Base-by-base conservation (phyloP, 1,140 invertebrate genomes). In the Homalodisca vitripennis region DNA sequence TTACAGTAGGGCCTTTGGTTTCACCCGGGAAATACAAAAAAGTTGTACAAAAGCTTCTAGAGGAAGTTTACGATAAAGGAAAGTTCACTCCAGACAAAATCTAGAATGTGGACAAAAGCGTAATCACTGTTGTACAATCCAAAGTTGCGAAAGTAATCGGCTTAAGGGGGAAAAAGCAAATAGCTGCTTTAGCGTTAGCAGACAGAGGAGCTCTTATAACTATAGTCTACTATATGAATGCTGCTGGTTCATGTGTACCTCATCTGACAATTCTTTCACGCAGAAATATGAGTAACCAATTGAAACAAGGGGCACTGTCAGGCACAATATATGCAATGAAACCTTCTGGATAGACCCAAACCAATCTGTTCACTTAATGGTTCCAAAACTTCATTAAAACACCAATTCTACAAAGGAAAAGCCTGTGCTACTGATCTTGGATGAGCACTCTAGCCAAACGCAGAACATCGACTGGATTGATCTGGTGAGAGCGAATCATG, bases 251-350 rank as follows among this genome's bases (percentile, higher is more conserved):
- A 63, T 60, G 60, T 27, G 71, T 83, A 17, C 80, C 81, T 27
- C 80, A 80, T 12, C 72, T 79, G 34, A 74, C 83, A 30, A 73
- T 83, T 62, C 82, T 82, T 73, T 79, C 80, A 0, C 57, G 78
- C 29, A 72, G 73, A 30, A 74, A 73, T 64, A 78, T 68, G 48
- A 70, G 78, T 27, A 70, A 78, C 47, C 34, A 53, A 12, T 27
- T 69, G n/a, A 32, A 34, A 26, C 62, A 66, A 22, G 60, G 47
- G 17, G 31, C 47, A 46, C 66, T 78, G 32, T 41, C 73, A 68
- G 79, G 78, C 31, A 75, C 63, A 26, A 73, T 74, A 62, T 79
- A 75, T 29, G 60, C 34, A 53, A 73, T 65, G 13, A 73, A 78
- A 73, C 27, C 64, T 31, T 74, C 71, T 31, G 80, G 81, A 10